phyloP scores from a whole-genome alignment of 1,140 invertebrate species.

The Steinernema feltiae region DNA sequence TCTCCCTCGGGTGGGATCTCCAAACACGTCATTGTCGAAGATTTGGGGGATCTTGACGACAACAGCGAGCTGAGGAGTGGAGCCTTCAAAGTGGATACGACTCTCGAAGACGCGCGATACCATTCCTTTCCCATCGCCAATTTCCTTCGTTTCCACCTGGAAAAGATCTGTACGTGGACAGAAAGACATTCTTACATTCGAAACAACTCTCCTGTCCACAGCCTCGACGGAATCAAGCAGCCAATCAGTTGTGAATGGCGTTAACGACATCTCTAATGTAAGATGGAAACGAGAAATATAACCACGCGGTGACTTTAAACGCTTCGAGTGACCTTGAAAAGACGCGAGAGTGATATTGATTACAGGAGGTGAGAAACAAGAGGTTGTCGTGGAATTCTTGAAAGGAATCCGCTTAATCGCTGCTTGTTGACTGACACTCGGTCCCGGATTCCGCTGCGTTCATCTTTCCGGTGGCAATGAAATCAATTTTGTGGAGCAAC shows the following conservation, averaged over 20 bases:
- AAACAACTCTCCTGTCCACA: neutral
- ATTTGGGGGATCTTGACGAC: neutral
- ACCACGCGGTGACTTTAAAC: no score
- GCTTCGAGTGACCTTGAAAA: no score
- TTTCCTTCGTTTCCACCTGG: neutral
- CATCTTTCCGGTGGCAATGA: no score
- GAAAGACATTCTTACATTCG: neutral
- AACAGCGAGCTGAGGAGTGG: neutral
- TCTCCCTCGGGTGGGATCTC: neutral
- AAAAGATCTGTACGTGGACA: neutral
- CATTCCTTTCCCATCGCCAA: neutral
- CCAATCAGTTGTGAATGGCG: neutral
- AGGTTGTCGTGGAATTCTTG: no score
- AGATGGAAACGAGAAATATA: neutral
- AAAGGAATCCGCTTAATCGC: no score
- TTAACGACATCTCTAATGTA: neutral
- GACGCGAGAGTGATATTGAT: no score
- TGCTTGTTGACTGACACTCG: no score
- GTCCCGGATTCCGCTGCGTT: no score
- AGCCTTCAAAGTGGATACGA: neutral
- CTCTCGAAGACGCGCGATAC: neutral
- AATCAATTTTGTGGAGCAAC: no score
- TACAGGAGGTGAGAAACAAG: no score
- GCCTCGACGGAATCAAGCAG: neutral
- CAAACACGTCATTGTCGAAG: neutral